phyloP scores from a whole-genome alignment of 2,797 vertebrate genomes.

The Acanthurus tractus region DNA sequence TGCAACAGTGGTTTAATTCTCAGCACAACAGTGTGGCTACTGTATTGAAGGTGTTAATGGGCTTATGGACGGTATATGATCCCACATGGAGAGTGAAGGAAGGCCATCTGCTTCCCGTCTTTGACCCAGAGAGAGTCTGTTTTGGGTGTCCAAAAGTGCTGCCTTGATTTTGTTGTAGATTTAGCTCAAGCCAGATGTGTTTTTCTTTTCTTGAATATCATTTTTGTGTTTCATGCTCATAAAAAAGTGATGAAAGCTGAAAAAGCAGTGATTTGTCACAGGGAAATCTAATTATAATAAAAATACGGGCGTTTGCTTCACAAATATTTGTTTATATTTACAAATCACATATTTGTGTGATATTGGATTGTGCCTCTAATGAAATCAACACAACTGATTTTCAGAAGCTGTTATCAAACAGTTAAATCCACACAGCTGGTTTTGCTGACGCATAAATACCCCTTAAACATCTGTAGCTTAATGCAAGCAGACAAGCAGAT shows the following conservation, averaged over 20 bases:
- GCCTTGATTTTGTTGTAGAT: constrained; percentile 45
- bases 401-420: neutral
- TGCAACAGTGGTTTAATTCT: constrained; percentile 36
- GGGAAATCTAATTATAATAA: neutral
- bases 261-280: neutral
- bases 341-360: neutral
- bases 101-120: constrained; percentile 79
- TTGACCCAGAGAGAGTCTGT: constrained; percentile 61
- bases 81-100: constrained; percentile 73
- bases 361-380: neutral
- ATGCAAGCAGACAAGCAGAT: neutral
- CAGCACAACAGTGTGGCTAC: constrained; percentile 56
- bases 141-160: constrained; percentile 55
- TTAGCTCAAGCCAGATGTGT: constrained; percentile 23
- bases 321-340: constrained; percentile 6
- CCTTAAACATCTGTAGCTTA: neutral
- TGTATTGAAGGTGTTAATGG: constrained; percentile 76
- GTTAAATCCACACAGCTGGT: neutral
- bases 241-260: constrained; percentile 5
- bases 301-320: neutral
- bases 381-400: neutral
- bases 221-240: neutral
- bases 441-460: constrained; percentile 4
- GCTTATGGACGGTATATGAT: constrained; percentile 71
- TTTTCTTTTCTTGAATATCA: neutral